phyloP scores from a whole-genome alignment of 2,888 invertebrate genomes.

The Hypomecis atomaria region DNA sequence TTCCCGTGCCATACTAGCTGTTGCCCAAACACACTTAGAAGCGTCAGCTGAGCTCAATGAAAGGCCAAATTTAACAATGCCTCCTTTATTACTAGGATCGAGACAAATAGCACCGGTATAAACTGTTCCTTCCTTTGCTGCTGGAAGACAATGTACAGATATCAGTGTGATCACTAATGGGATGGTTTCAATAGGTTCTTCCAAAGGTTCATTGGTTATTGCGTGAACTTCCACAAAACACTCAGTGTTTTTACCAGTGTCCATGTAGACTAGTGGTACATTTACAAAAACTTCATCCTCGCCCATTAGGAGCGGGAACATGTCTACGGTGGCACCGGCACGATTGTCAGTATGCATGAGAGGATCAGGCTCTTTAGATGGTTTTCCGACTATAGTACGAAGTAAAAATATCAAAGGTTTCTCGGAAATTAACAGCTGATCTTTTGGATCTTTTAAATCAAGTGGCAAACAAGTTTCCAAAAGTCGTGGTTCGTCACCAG shows the following conservation, averaged over 20 bases:
- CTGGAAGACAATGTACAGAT: conserved; percentile 72
- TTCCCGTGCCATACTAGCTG: conserved; percentile 59
- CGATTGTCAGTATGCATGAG: conserved; percentile 65
- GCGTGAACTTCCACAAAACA: conserved; percentile 58
- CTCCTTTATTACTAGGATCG: conserved; percentile 41
- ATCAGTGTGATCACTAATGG: conserved; percentile 69
- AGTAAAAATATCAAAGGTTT: conserved; percentile 68
- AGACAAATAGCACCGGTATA: conserved; percentile 68
- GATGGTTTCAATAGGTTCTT: conserved; percentile 43
- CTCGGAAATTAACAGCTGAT: conserved; percentile 56
- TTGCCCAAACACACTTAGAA: conserved; percentile 66
- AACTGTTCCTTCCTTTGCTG: conserved; percentile 65
- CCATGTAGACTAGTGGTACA: conserved; percentile 54
- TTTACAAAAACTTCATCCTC: conserved; percentile 58
- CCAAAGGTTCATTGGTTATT: conserved; percentile 46
- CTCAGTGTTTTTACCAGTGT: conserved; percentile 55
- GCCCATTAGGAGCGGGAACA: conserved; percentile 70
- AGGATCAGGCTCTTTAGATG: conserved; percentile 65
- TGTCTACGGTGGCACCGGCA: conserved; percentile 70
- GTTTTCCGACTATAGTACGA: conserved; percentile 58
- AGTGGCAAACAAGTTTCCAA: conserved; percentile 53
- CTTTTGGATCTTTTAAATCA: conserved; percentile 57
- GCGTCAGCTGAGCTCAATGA: conserved; percentile 60
- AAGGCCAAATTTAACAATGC: conserved; percentile 62
- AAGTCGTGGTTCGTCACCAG: conserved; percentile 35